Percentiles rank a stretch among this genome's conserved stretches.
Conservation (phyloP, 2,797 vertebrate genomes). For the Liparis tanakae region DNA sequence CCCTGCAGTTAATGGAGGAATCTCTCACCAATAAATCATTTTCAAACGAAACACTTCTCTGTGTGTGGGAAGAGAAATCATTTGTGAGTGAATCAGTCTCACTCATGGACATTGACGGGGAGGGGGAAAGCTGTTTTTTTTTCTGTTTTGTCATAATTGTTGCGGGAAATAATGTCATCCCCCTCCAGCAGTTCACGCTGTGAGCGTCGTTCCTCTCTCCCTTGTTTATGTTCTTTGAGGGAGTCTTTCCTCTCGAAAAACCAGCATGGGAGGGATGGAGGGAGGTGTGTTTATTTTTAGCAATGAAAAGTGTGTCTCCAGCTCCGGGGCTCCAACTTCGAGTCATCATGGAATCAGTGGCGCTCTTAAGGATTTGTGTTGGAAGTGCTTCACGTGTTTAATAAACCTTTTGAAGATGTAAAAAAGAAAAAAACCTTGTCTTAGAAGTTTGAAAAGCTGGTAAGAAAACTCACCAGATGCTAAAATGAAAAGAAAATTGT, state of each 20-base stretch:
- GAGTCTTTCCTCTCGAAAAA: constrained; percentile 43
- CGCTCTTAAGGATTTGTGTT: constrained; percentile 14
- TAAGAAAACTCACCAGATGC: constrained; percentile 17
- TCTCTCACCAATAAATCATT: constrained; percentile 35
- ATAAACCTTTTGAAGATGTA: constrained; percentile 26
- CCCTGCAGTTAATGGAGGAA: neutral
- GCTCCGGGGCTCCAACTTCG: constrained; percentile 35
- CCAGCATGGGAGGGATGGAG: constrained; percentile 8
- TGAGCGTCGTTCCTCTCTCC: constrained; percentile 39
- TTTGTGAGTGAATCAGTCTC: constrained; percentile 27
- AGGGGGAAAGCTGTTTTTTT: neutral
- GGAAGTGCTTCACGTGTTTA: constrained; percentile 16
- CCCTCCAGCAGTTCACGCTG: constrained; percentile 48
- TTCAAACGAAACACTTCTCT: constrained; percentile 24
- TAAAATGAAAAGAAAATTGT: constrained; percentile 25
- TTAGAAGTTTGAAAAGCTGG: constrained; percentile 9
- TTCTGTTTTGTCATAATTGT: constrained; percentile 55
- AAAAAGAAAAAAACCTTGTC: neutral
- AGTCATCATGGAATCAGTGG: constrained; percentile 50
- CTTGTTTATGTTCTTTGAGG: constrained; percentile 41
- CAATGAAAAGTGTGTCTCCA: constrained; percentile 45
- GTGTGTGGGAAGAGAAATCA: constrained; percentile 28
- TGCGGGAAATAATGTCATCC: constrained; percentile 44
- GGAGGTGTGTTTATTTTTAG: constrained; percentile 65
- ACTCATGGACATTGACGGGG: constrained; percentile 31